Evolutionary conservation across 2,888 invertebrate genomes (phyloP).

Genomic region (Ophion slaviceki): DNA sequence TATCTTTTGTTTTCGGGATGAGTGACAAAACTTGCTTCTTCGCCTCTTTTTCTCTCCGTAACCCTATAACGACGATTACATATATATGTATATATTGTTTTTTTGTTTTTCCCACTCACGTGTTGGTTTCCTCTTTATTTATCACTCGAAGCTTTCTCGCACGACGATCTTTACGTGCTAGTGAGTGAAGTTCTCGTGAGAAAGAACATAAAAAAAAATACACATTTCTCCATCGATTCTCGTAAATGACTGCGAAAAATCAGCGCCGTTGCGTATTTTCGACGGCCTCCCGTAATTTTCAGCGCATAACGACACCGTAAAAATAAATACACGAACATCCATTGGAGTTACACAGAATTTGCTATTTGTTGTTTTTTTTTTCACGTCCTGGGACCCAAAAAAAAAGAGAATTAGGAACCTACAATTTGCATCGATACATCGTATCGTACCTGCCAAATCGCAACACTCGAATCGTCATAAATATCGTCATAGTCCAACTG

Average conservation of each 20-base stretch:
- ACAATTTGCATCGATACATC: neutral
- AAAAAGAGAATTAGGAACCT: neutral
- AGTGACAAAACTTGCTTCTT: conserved; percentile 17
- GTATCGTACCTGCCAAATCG: neutral
- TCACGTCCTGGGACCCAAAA: neutral
- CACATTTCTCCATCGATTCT: conserved; percentile 34
- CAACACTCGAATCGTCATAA: neutral
- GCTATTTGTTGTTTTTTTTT: neutral
- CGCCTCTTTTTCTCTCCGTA: conserved; percentile 9
- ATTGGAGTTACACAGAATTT: neutral
- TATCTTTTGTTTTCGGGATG: conserved; percentile 1
- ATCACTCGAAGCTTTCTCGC: conserved; percentile 52
- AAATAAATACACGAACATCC: conserved; percentile 4
- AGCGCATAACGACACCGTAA: neutral
- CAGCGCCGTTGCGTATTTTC: conserved; percentile 25
- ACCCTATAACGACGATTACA: conserved; percentile 47
- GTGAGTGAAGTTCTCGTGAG: conserved; percentile 51
- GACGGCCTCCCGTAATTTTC: conserved; percentile 15
- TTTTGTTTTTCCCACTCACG: conserved; percentile 3
- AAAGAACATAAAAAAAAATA: conserved; percentile 30
- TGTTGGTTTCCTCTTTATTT: conserved; percentile 34
- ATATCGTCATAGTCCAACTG: conserved; percentile 1
- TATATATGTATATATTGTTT: neutral
- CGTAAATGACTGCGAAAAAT: conserved; percentile 12
- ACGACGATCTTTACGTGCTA: conserved; percentile 32